Base-by-base conservation (phyloP, 2,113 vertebrate genomes). In the Prionailurus bengalensis region DNA sequence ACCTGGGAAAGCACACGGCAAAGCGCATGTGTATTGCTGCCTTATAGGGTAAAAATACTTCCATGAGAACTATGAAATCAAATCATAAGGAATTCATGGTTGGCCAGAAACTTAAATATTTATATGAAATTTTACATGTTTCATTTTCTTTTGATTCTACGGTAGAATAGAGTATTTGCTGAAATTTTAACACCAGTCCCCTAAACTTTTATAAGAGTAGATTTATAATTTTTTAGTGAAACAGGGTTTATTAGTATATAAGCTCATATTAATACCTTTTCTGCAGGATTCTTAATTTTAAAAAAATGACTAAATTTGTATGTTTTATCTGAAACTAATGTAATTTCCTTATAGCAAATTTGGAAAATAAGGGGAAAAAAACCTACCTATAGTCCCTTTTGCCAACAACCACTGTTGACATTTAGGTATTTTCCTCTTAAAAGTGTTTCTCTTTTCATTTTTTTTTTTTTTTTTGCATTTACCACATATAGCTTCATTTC, bases 81-180 rank as follows among this genome's bases (percentile, higher is more conserved):
- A 16, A 70, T 90, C 61, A 82, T 63, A 78, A 48, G 21, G 25
- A 33, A 84, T 66, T 88, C 63, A 3, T 88, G 48, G 31, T 79
- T 91, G 53, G 45, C 81, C 83, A 2, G 85, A 42, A 80, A 51
- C 14, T 36, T 91, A 80, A 71, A 51, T 83, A 80, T 90, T 78
- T 87, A 65, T 68, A 25, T 94, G 48, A 58, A 85, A 87, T 27
- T 83, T 91, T 66, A 88, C 45, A 23, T 70, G 13, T 78, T 89
- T 94, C 68, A 68, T 53, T 95, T 96, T 83, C 51, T 78, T 94
- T 16, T 89, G 17, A 88, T 79, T 95, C 55, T 95, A 5, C 84
- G 7, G 14, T 84, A n/a, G 13, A 76, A 25, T 79, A 88, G 78
- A 87, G 55, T 93, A 78, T 88, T 93, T 95, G 31, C 73, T 78